These are phyloP conservation scores for Montipora efflorescens DNA, from an alignment of 64 coral and sea anemone species.

Conservation along the genomic window DNA sequence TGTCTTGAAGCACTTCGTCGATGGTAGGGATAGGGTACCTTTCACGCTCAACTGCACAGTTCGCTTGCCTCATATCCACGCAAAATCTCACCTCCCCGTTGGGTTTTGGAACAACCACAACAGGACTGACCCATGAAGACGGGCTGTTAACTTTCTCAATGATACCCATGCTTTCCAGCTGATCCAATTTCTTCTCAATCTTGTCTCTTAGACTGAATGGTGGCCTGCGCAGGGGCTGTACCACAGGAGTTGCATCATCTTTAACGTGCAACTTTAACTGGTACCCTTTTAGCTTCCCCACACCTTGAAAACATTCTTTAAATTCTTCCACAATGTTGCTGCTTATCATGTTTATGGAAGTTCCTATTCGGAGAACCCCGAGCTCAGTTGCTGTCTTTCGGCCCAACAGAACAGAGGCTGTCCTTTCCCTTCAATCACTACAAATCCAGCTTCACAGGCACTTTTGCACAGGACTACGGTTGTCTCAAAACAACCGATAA, in stretches of 20 bases:
- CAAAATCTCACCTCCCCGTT: background rate
- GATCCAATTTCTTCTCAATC: conserved; percentile 13
- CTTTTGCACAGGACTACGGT: background rate
- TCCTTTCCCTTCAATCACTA: conserved; percentile 15
- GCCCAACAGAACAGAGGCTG: background rate
- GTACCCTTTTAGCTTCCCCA: conserved; percentile 42
- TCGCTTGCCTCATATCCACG: background rate
- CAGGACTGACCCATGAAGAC: conserved; percentile 19
- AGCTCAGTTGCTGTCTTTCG: conserved; percentile 1
- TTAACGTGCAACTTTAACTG: conserved; percentile 46
- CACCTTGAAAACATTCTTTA: conserved; percentile 11
- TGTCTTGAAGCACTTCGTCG: conserved; percentile 22
- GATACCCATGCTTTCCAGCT: conserved; percentile 6
- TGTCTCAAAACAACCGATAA: conserved; percentile 4
- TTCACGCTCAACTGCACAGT: background rate
- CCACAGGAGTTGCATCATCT: background rate
- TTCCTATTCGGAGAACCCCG: conserved; percentile 2
- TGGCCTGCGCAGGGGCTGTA: background rate
- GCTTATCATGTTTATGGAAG: background rate
- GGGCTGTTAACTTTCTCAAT: conserved; percentile 30
- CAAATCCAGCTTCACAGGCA: background rate
- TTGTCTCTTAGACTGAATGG: background rate
- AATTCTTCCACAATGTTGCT: background rate
- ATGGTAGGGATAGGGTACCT: too few relatives aligned
- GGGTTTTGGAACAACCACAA: conserved; percentile 10